Evolutionary conservation across 2,797 vertebrate species (phyloP).

Genomic region (Sebastes nivosus): DNA sequence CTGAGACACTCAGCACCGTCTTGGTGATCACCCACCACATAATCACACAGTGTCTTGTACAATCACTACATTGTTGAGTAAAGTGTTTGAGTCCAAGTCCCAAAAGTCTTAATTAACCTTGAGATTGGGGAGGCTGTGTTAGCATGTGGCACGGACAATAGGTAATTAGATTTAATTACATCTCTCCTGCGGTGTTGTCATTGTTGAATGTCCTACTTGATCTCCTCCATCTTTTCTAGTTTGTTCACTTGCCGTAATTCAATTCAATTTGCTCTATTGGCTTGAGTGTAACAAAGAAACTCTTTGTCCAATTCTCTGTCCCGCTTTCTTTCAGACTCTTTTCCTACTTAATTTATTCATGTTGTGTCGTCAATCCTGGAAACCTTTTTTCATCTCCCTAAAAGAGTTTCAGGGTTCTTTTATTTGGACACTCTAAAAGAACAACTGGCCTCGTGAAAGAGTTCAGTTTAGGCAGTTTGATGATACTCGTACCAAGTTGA

Average conservation of each 20-base stretch:
- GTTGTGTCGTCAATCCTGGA: background rate
- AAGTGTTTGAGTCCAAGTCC: constrained; percentile 3
- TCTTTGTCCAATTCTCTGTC: background rate
- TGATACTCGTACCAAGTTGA: background rate
- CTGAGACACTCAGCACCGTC: background rate
- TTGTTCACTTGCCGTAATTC: background rate
- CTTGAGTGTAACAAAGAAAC: background rate
- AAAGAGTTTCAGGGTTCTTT: background rate
- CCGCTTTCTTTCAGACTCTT: background rate
- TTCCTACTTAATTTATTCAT: background rate
- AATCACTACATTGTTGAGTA: background rate
- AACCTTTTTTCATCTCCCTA: background rate
- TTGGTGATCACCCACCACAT: background rate
- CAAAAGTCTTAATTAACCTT: constrained; percentile 38
- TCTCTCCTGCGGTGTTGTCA: background rate
- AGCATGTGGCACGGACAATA: background rate
- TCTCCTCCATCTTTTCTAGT: background rate
- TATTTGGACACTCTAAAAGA: background rate
- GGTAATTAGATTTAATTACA: constrained; percentile 21
- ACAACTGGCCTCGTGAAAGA: background rate
- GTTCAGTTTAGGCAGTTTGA: background rate
- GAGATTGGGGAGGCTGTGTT: constrained; percentile 1
- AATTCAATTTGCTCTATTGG: background rate
- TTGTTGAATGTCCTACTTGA: background rate
- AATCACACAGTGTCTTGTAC: background rate